Base-by-base conservation (phyloP, 2,888 invertebrate species). In the Tanypteryx hageni region DNA sequence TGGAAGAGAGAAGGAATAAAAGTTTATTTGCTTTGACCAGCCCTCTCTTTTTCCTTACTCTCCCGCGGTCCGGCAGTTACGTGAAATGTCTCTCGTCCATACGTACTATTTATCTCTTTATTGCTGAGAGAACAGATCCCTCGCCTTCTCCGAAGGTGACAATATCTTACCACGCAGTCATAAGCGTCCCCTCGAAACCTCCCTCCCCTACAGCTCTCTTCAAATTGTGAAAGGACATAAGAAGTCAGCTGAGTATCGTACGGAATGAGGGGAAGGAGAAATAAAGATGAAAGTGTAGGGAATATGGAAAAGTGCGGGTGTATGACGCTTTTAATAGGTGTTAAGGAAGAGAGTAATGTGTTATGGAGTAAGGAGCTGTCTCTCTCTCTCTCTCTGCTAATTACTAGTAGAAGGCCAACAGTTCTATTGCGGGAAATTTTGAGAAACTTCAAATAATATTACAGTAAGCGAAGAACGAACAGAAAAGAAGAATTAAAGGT, bases 51-150 rank as follows among this genome's bases (percentile, higher is more conserved):
- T 86, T 86, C 86, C 14, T 59, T 59, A 31, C 61, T 31, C 27
- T 86, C 61, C 31, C 58, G 27, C 27, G 61, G 68, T n/a, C n/a
- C 68, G n/a, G 68, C 22, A 68, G 68, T 68, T 68, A 76, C 22
- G 22, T 27, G 76, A 76, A 76, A 76, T 76, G 27, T 22, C 76
- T 76, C 76, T 76, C 76, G 22, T 76, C 10, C 76, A 27, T 76
- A 68, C 86, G 31, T 31, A 27, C 58, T 86, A 59, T 85, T 85
- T 85, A 89, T 89, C 64, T 89, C 89, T 89, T 89, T 89, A 89
- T 89, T 64, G 64, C 89, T 16, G 86, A 10, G 61, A 31, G 10
- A 16, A n/a, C 83, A n/a, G 56, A 44, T 14, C 83, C 57, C 56
- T 57, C 9, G n/a, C 44, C n/a, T 83, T n/a, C 83, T 83, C 8